Evolutionary conservation across 1,140 invertebrate genomes (phyloP).

Genomic region (Zophobas atratus): DNA sequence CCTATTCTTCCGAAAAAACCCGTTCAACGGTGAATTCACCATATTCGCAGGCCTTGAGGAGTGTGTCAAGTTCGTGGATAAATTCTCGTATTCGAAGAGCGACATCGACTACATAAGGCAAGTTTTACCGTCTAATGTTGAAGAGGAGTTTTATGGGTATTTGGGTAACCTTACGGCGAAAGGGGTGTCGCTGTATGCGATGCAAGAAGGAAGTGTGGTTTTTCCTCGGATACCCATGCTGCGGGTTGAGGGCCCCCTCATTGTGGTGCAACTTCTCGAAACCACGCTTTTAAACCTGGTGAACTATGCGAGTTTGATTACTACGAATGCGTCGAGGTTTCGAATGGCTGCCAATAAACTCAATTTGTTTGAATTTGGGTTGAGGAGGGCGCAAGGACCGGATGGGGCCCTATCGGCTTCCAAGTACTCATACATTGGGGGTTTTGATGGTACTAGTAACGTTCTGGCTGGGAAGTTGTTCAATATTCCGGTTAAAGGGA

Average conservation of each 20-base stretch:
- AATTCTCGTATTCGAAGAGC: slow-evolving; percentile 94
- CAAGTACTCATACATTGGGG: slow-evolving; percentile 97
- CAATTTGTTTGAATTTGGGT: slow-evolving; percentile 95
- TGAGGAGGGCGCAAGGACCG: slow-evolving; percentile 97
- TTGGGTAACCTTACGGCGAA: slow-evolving; percentile 84
- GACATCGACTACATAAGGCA: slow-evolving; percentile 95
- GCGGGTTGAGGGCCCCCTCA: slow-evolving; percentile 90
- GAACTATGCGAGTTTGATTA: slow-evolving; percentile 98
- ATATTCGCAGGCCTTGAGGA: slow-evolving; percentile 99
- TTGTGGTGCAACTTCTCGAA: slow-evolving; percentile 96
- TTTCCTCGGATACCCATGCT: slow-evolving; percentile 97
- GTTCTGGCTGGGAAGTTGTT: slow-evolving; percentile 98
- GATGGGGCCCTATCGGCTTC: slow-evolving; percentile 98
- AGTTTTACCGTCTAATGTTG: slow-evolving; percentile 86
- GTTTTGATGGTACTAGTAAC: slow-evolving; percentile 99
- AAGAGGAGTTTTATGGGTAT: slow-evolving; percentile 94
- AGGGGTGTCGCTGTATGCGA: slow-evolving; percentile 90
- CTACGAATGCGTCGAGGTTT: slow-evolving; percentile 98
- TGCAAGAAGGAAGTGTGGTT: slow-evolving; percentile 97
- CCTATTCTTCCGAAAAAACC: slow-evolving; percentile 98
- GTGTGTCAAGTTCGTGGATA: slow-evolving; percentile 95
- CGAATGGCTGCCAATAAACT: slow-evolving; percentile 92
- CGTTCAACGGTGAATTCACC: slow-evolving; percentile 98
- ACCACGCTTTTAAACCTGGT: slow-evolving; percentile 96
- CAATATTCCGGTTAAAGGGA: slow-evolving; percentile 97